Evolutionary conservation across 1,140 invertebrate genomes (phyloP), one percentile per base, ranked within the genome.

Genomic region (Proctacanthus coquilletti): DNA sequence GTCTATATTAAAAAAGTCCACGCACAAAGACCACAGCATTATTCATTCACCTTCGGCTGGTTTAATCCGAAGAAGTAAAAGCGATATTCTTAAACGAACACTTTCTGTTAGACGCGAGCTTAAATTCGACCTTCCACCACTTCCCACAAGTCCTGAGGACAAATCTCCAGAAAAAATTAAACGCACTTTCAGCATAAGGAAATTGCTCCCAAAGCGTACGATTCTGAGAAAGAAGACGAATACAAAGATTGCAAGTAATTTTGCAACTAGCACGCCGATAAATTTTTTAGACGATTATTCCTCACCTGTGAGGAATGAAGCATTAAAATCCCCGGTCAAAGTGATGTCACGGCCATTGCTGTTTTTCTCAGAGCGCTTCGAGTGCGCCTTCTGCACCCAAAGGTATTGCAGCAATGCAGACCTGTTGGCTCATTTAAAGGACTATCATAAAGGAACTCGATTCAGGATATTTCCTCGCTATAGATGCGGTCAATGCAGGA

Each of bases 181-280:
- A 11, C 9, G 5, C 9, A 11, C 6, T 15, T 5, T 32, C 6
- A 15, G 15, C 13, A 9, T 27, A 8, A 27, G 23, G 13, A 27
- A 27, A 13, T 13, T 27, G 31, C 5, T 32, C 31, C 31, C 9
- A 32, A 32, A n/a, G n/a, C n/a, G n/a, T n/a, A n/a, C n/a, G n/a
- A n/a, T n/a, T n/a, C n/a, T 32, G 9, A 32, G 15, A 32, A 32
- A 32, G 31, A 32, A 32, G 31, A 32, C 6, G 8, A 32, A 6
- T 5, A 8, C 31, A 9, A 32, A 32, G 15, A 32, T 11, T 11
- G 6, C 9, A 32, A 15, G 6, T 8, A 15, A 32, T 8, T 32
- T 32, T 5, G 15, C 15, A 6, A 32, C 31, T 11, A 32, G 31
- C 31, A 32, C 31, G 9, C 31, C 31, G 15, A 32, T 32, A 9